Percentiles rank a stretch among this genome's conserved stretches.
Conservation (phyloP, 2,113 vertebrate genomes). For the Pheucticus melanocephalus region DNA sequence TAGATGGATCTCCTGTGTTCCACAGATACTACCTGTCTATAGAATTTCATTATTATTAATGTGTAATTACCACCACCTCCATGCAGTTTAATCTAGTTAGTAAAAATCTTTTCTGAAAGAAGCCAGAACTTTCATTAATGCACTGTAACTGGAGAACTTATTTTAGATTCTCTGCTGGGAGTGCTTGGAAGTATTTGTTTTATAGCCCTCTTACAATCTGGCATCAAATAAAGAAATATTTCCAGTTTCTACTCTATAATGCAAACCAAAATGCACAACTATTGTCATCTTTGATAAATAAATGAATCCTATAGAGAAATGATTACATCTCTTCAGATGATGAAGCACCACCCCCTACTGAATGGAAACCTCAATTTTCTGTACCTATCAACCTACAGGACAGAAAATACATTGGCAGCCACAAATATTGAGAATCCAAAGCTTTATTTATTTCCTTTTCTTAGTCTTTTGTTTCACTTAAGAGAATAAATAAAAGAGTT, state of each 20-base stretch:
- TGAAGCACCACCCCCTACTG: background rate
- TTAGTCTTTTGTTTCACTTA: background rate
- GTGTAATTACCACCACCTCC: background rate
- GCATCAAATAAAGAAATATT: background rate
- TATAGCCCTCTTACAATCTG: background rate
- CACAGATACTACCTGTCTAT: background rate
- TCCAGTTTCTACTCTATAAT: background rate
- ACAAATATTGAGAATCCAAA: background rate
- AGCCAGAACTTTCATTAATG: background rate
- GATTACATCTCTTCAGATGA: background rate
- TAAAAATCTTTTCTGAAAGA: background rate
- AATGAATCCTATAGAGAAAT: background rate
- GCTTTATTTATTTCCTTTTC: too few species aligned
- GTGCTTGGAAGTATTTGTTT: background rate
- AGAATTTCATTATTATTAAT: background rate
- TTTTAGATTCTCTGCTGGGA: background rate
- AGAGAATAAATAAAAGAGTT: background rate
- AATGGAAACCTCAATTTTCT: background rate
- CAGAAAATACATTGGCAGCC: background rate
- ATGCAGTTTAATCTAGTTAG: background rate
- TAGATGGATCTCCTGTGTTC: background rate
- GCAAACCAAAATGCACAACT: background rate
- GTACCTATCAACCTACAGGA: background rate
- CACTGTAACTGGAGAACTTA: background rate
- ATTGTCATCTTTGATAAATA: background rate